Percentiles rank a stretch among this genome's conserved stretches.
Evolutionary conservation across 2,888 invertebrate species (phyloP).

Genomic region (Chalcosyrphus nemorum): DNA sequence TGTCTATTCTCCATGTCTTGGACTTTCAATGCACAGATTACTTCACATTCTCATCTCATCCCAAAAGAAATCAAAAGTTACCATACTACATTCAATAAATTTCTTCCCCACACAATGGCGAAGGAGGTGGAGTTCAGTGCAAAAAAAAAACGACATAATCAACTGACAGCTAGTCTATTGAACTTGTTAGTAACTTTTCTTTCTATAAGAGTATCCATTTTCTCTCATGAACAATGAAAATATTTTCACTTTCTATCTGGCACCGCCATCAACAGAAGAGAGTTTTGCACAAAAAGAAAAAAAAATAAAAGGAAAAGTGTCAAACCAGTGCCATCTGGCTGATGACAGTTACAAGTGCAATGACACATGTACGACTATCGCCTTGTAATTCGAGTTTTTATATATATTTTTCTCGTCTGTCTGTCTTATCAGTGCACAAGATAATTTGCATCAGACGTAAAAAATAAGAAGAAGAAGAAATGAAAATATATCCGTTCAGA

Average conservation of each 20-base stretch:
- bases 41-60: constrained; percentile 62
- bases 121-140: constrained; percentile 1
- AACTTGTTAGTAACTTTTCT: constrained; percentile 65
- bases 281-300: constrained; percentile 37
- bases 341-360: constrained; percentile 64
- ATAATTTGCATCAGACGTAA: constrained; percentile 47
- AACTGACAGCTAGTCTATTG: constrained; percentile 59
- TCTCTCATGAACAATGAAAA: constrained; percentile 68
- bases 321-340: constrained; percentile 60
- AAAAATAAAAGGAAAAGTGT: constrained; percentile 51
- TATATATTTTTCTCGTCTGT: not conserved
- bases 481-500: constrained; percentile 14
- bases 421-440: constrained; percentile 39
- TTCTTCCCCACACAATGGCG: not conserved
- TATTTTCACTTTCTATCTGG: constrained; percentile 72
- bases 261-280: constrained; percentile 54
- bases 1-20: not conserved
- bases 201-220: constrained; percentile 39
- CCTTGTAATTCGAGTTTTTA: constrained; percentile 16
- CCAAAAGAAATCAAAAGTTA: constrained; percentile 64
- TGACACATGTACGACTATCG: constrained; percentile 34
- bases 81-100: constrained; percentile 22
- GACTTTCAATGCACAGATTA: constrained; percentile 64
- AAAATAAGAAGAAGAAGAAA: constrained; percentile 15
- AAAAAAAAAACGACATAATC: constrained; percentile 44